Base-by-base conservation (phyloP, 2,797 vertebrate species). In the Manis javanica region DNA sequence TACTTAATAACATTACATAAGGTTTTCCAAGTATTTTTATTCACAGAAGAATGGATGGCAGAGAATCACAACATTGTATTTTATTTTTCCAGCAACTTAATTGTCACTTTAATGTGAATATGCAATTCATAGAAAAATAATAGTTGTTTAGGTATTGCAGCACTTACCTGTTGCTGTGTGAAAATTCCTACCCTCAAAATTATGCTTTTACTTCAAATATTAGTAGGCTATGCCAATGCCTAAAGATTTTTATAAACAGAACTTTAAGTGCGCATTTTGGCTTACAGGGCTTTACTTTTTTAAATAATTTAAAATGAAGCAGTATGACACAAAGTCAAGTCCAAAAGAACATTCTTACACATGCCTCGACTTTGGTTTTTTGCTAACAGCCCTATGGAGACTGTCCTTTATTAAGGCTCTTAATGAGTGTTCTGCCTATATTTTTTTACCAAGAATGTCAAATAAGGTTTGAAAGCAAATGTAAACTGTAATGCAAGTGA, bases 371-470 rank as follows among this genome's bases (percentile, higher is more conserved):
- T 90, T 95, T 66, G 51, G 66, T 42, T 92, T 97, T 98, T 94
- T 96, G 81, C 59, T 97, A 98, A 98, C 94, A 96, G 98, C 98
- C 97, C 96, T 92, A 97, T 87, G 98, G 98, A 98, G 98, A 98
- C 98, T 98, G 95, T 98, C 98, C 97, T 98, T 99, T 99, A 98
- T 98, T 97, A 98, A 98, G 98, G 57, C 95, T 97, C 99, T 98
- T 99, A 99, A 98, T 99, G 98, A 99, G 98, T 97, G 94, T 96
- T 98, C 96, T 98, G 97, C 96, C 97, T 98, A 71, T 98, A 97
- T 98, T 97, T 98, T 98, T 97, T 97, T 96, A 96, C 95, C 91
- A 98, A 98, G 96, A 98, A 98, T 94, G 98, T 98, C 98, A 98
- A 98, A 95, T 97, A 98, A 98, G 97, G 96, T 97, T 98, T 84